Evolutionary conservation across 2,888 invertebrate genomes (phyloP).

Genomic region (Lycaena phlaeas): DNA sequence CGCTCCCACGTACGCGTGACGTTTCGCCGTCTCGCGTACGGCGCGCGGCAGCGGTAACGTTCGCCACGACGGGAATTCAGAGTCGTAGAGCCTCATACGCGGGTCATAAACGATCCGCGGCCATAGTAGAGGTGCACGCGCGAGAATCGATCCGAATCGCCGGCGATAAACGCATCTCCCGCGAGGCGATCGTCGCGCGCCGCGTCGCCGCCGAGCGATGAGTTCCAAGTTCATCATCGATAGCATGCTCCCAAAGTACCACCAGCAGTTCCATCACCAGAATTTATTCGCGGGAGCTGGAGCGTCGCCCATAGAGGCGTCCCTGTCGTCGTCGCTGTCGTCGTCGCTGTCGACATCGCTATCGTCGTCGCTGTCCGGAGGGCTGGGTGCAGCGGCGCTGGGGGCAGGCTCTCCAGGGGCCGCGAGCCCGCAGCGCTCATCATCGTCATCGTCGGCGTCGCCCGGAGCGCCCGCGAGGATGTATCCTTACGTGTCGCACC

Average conservation of each 20-base stretch:
- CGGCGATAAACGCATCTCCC: constrained; percentile 71
- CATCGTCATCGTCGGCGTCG: constrained; percentile 77
- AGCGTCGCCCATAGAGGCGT: constrained; percentile 82
- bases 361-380: constrained; percentile 75
- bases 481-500: constrained; percentile 93
- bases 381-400: constrained; percentile 76
- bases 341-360: constrained; percentile 71
- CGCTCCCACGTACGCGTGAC: constrained; percentile 55
- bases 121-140: constrained; percentile 74
- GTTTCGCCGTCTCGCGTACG: constrained; percentile 67
- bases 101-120: constrained; percentile 90
- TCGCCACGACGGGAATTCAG: constrained; percentile 82
- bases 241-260: constrained; percentile 98
- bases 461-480: constrained; percentile 86
- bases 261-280: constrained; percentile 79
- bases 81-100: constrained; percentile 89
- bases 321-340: constrained; percentile 72
- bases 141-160: constrained; percentile 73
- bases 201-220: constrained; percentile 82
- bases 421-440: constrained; percentile 76
- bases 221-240: constrained; percentile 98
- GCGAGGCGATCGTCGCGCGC: constrained; percentile 72
- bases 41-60: constrained; percentile 70
- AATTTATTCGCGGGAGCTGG: constrained; percentile 75
- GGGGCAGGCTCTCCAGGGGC: constrained; percentile 72